Conservation (phyloP, 2,797 vertebrate genomes). For the Lutjanus argentimaculatus region DNA sequence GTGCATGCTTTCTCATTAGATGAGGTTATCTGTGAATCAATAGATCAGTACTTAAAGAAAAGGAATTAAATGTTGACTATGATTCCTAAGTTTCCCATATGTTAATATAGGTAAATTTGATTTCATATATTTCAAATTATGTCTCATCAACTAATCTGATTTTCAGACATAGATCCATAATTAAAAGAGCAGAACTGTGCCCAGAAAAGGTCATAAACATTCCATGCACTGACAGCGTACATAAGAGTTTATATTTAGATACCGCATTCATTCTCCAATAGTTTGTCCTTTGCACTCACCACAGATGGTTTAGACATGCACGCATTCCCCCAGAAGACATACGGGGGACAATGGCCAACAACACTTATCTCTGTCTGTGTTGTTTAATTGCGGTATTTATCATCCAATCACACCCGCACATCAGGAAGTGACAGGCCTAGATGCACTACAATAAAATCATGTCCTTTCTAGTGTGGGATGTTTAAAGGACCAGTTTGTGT, state of each 20-base stretch:
- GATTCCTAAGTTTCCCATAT: no score
- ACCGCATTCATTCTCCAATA: slow-evolving; percentile 17
- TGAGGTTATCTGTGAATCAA: no score
- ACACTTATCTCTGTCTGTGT: slow-evolving; percentile 52
- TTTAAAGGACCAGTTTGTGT: slow-evolving; percentile 22
- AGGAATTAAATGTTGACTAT: no score
- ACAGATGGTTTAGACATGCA: slow-evolving; percentile 65
- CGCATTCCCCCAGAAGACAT: slow-evolving; percentile 40
- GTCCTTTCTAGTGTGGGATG: slow-evolving; percentile 21
- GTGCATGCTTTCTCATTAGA: no score
- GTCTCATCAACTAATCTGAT: no score
- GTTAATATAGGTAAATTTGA: no score
- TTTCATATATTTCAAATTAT: no score
- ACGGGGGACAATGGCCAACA: slow-evolving; percentile 35
- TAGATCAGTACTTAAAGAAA: no score
- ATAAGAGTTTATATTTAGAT: neutral
- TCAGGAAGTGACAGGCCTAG: slow-evolving; percentile 54
- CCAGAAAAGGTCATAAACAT: no score
- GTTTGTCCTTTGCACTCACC: slow-evolving; percentile 25
- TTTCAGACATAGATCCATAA: no score
- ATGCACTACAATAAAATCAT: slow-evolving; percentile 40
- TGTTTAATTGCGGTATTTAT: slow-evolving; percentile 68
- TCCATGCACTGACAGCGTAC: neutral
- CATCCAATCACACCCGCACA: slow-evolving; percentile 54
- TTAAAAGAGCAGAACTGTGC: no score